phyloP scores from a whole-genome alignment of 2,888 invertebrate genomes.

The Nomada ferruginata region DNA sequence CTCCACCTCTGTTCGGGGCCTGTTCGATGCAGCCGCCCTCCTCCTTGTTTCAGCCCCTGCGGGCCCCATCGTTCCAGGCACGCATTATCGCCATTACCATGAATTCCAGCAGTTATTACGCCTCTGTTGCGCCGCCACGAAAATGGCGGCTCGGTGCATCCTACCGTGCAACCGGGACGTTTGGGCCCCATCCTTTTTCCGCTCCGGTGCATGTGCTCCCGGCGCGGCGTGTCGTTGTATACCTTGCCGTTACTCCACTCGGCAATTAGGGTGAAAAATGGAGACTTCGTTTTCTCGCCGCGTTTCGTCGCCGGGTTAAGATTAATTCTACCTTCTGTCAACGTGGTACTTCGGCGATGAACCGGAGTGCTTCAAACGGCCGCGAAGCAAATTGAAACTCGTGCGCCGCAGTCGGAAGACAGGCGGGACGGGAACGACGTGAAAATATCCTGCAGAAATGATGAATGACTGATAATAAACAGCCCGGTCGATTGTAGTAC shows the following conservation, averaged over 20 bases:
- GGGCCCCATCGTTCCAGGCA: constrained; percentile 63
- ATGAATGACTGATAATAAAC: constrained; percentile 42
- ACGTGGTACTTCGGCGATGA: too few species aligned
- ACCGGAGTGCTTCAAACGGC: neutral
- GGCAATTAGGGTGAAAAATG: constrained; percentile 55
- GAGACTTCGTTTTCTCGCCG: constrained; percentile 3
- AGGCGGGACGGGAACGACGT: neutral
- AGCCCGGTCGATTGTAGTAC: constrained; percentile 33
- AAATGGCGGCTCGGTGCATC: constrained; percentile 74
- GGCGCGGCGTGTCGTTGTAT: constrained; percentile 30
- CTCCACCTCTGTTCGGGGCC: constrained; percentile 61
- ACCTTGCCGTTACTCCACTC: constrained; percentile 12
- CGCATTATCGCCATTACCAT: constrained; percentile 76
- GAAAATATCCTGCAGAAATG: constrained; percentile 3
- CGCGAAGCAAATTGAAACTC: constrained; percentile 34
- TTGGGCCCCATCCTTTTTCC: constrained; percentile 22
- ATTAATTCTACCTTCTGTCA: constrained; percentile 3
- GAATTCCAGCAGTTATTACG: constrained; percentile 76
- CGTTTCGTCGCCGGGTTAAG: neutral
- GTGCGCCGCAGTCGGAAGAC: constrained; percentile 32
- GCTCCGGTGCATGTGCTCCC: constrained; percentile 42
- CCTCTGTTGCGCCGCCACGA: constrained; percentile 75
- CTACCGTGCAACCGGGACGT: constrained; percentile 67
- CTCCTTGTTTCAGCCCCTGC: constrained; percentile 57
- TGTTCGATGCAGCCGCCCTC: constrained; percentile 41